Evolutionary conservation across 2,797 vertebrate genomes (phyloP).

Genomic region (Falco naumanni): DNA sequence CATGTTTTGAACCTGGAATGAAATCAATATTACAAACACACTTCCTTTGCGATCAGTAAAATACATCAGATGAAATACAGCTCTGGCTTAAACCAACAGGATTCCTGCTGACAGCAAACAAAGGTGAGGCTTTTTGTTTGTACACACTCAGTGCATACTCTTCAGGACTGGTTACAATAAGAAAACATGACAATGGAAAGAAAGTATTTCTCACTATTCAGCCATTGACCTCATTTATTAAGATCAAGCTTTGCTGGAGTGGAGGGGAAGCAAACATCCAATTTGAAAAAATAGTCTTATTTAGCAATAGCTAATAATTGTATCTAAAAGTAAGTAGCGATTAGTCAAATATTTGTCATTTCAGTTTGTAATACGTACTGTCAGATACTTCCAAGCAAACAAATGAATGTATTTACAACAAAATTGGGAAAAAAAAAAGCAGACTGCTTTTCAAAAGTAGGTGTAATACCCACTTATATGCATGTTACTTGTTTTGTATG

Average conservation of each 20-base stretch:
- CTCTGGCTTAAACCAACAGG: background rate
- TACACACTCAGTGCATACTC: background rate
- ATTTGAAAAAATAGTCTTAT: constrained; percentile 55
- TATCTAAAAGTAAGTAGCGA: constrained; percentile 50
- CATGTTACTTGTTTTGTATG: background rate
- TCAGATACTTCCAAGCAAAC: constrained; percentile 28
- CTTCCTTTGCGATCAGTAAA: background rate
- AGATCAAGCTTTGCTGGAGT: background rate
- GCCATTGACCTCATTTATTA: background rate
- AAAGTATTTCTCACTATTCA: background rate
- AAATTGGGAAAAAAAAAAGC: background rate
- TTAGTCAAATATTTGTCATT: constrained; percentile 26
- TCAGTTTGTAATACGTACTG: constrained; percentile 27
- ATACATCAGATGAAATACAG: background rate
- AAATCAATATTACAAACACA: background rate
- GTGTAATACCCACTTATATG: background rate
- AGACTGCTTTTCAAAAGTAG: background rate
- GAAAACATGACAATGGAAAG: background rate
- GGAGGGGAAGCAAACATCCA: constrained; percentile 19
- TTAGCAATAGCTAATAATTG: constrained; percentile 55
- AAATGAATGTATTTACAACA: constrained; percentile 29
- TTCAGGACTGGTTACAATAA: background rate
- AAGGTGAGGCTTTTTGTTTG: background rate
- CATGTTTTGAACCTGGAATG: background rate
- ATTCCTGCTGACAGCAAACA: background rate